A percentile compares a stretch with the other conserved stretches of the same genome.
These are phyloP conservation scores for Anguilla rostrata DNA, from an alignment of 2,113 vertebrate species.

Conservation along the genomic window DNA sequence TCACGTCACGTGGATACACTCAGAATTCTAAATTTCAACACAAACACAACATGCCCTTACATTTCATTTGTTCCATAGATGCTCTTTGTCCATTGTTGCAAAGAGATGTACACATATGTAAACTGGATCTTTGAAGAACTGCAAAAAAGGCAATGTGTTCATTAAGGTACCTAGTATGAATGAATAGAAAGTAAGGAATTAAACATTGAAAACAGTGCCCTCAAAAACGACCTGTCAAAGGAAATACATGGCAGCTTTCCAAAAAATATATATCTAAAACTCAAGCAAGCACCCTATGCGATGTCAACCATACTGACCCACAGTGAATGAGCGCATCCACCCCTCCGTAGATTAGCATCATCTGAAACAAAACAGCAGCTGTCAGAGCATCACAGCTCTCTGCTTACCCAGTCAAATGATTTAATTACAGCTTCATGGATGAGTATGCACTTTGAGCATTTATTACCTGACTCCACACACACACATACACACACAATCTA, in stretches of 20 bases:
- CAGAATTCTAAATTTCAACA: too few relatives aligned
- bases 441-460: conserved; percentile 25
- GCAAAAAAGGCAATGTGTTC: too few relatives aligned
- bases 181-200: too few relatives aligned
- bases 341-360: neutral
- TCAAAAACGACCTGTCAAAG: neutral
- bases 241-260: neutral
- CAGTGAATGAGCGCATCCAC: neutral
- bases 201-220: neutral
- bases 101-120: too few relatives aligned
- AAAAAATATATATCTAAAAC: neutral
- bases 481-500: neutral
- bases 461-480: conserved; percentile 27
- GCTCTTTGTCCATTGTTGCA: too few relatives aligned
- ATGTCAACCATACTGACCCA: neutral
- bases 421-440: conserved; percentile 36
- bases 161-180: too few relatives aligned
- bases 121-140: too few relatives aligned
- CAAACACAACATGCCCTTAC: too few relatives aligned
- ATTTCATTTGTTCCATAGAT: too few relatives aligned
- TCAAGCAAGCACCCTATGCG: neutral
- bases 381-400: conserved; percentile 10
- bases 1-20: too few relatives aligned
- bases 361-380: conserved; percentile 17
- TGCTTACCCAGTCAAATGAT: conserved; percentile 35